phyloP scores from a whole-genome alignment of 2,113 vertebrate genomes.

The Thamnaconus septentrionalis region DNA sequence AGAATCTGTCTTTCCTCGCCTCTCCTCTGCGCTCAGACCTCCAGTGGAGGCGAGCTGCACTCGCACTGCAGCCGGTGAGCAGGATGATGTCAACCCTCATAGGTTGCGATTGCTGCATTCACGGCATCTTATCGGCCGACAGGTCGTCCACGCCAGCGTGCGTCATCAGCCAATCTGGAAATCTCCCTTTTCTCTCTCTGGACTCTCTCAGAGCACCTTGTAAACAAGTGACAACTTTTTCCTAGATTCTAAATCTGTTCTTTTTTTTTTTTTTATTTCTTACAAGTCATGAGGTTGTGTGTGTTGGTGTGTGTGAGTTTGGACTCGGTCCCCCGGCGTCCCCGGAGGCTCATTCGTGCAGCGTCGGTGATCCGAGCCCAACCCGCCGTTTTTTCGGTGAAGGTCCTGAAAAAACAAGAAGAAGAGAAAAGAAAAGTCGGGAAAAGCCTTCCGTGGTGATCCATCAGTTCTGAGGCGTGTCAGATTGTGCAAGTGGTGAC shows the following conservation, averaged over 20 bases:
- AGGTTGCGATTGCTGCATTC: constrained; percentile 30
- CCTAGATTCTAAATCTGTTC: no score
- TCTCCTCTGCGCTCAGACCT: background rate
- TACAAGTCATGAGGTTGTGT: background rate
- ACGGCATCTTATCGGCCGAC: constrained; percentile 23
- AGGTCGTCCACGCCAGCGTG: constrained; percentile 23
- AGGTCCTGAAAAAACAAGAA: background rate
- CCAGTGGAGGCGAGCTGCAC: constrained; percentile 16
- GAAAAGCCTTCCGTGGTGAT: no score
- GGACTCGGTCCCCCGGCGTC: constrained; percentile 7
- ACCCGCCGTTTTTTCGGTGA: no score
- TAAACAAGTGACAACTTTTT: no score
- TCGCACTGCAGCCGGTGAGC: constrained; percentile 26
- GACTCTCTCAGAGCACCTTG: background rate
- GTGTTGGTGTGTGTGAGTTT: constrained; percentile 2
- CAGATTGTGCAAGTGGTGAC: background rate
- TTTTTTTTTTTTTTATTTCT: background rate
- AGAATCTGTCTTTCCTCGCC: no score
- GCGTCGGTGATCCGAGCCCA: no score
- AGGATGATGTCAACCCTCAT: constrained; percentile 58
- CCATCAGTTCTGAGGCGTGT: background rate
- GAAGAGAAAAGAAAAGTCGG: no score
- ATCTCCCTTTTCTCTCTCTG: constrained; percentile 22
- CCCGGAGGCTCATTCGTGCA: background rate
- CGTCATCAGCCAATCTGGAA: background rate